Conservation (phyloP, 2,888 invertebrate species). For the Stenotaenia linearis region DNA sequence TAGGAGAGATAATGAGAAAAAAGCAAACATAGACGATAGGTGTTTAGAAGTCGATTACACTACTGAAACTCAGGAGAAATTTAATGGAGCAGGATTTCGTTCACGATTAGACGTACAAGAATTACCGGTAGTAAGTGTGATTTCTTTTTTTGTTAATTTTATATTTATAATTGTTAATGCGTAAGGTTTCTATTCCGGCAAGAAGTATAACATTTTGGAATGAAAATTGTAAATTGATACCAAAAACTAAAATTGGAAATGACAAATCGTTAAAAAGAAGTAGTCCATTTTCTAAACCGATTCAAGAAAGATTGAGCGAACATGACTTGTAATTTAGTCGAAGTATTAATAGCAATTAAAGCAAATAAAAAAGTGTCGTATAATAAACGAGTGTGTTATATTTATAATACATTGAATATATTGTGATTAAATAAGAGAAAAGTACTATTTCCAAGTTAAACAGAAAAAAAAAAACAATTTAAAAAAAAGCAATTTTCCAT, state of each 20-base stretch:
- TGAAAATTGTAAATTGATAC: neutral
- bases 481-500: too few species aligned
- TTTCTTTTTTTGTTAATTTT: neutral
- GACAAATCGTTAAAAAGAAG: neutral
- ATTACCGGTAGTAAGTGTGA: neutral
- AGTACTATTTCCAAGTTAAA: too few species aligned
- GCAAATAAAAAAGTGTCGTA: too few species aligned
- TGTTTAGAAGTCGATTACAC: neutral
- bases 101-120: neutral
- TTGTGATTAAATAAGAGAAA: too few species aligned
- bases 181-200: neutral
- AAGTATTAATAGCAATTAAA: too few species aligned
- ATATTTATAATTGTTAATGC: neutral
- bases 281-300: neutral
- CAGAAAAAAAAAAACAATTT: too few species aligned
- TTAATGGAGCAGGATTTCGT: neutral
- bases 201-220: neutral
- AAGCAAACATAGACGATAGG: neutral
- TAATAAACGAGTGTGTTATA: too few species aligned
- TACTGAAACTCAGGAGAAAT: neutral
- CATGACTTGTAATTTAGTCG: neutral
- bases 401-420: too few species aligned
- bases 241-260: neutral
- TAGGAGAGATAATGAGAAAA: neutral
- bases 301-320: neutral